These are phyloP conservation scores for Pachyrhynchus sulphureomaculatus DNA, from an alignment of 1,140 invertebrate species.

Conservation along the genomic window DNA sequence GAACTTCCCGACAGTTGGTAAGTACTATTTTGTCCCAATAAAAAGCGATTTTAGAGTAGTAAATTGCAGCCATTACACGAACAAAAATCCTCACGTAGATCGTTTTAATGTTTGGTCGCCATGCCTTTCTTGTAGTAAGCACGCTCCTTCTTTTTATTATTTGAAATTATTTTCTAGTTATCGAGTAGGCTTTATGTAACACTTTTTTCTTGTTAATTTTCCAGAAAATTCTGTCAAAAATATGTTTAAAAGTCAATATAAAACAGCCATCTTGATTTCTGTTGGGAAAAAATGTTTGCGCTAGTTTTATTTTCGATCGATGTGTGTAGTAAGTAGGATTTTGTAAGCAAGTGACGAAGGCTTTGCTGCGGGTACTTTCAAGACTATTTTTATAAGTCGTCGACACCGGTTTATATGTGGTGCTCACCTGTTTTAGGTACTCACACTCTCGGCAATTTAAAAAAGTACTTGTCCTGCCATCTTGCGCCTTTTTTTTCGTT, in stretches of 20 bases:
- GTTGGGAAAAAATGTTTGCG: neutral
- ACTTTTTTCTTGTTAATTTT: neutral
- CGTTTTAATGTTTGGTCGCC: constrained; percentile 34
- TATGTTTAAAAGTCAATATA: neutral
- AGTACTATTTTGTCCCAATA: constrained; percentile 27
- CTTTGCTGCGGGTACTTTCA: constrained; percentile 5
- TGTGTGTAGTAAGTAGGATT: constrained; percentile 10
- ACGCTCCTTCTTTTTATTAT: constrained; percentile 15
- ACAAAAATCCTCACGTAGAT: constrained; percentile 37
- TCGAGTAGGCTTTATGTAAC: neutral
- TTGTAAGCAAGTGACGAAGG: constrained; percentile 11
- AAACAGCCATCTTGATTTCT: neutral
- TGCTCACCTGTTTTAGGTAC: neutral
- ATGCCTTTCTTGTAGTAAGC: constrained; percentile 33
- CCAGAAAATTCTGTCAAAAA: neutral
- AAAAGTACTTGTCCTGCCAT: no score
- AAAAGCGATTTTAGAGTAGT: neutral
- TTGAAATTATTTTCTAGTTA: neutral
- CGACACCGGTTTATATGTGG: constrained; percentile 13
- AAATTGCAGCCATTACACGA: constrained; percentile 35
- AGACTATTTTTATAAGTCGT: constrained; percentile 12
- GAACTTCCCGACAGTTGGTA: constrained; percentile 39
- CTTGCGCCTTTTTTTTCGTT: no score
- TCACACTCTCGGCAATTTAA: neutral
- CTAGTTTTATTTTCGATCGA: constrained; percentile 27